Percentiles rank a stretch among this genome's conserved stretches.
Evolutionary conservation across 2,113 vertebrate genomes (phyloP).

Genomic region (Galbula dea): DNA sequence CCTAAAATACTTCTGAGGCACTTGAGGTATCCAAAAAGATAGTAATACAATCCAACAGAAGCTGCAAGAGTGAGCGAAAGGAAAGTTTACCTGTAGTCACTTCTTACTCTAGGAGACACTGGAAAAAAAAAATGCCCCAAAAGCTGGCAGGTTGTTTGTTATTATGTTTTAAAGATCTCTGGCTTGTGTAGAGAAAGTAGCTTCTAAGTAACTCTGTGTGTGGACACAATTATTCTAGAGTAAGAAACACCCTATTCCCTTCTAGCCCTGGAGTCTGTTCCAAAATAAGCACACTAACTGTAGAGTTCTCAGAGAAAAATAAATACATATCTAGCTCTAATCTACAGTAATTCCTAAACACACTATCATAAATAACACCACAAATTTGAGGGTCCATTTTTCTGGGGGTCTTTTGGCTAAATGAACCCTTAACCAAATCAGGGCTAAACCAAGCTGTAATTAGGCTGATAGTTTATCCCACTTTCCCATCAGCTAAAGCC

Average conservation of each 20-base stretch:
- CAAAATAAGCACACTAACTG: neutral
- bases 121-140: neutral
- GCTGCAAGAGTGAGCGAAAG: neutral
- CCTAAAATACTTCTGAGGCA: neutral
- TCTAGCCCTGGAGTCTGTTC: neutral
- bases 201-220: slow-evolving; percentile 29
- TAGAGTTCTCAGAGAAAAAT: neutral
- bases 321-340: neutral
- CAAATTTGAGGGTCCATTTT: neutral
- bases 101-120: neutral
- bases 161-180: neutral
- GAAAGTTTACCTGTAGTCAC: neutral
- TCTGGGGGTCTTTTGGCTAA: neutral
- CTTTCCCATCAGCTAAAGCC: neutral
- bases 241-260: neutral
- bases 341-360: neutral
- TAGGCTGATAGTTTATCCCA: neutral
- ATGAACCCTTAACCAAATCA: neutral
- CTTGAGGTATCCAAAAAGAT: neutral
- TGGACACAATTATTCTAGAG: neutral
- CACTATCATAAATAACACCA: neutral
- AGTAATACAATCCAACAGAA: neutral
- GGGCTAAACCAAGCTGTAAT: neutral
- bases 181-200: neutral
- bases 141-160: neutral